Base-by-base conservation (phyloP, 23 tunicate species). In the Diplosoma virens region DNA sequence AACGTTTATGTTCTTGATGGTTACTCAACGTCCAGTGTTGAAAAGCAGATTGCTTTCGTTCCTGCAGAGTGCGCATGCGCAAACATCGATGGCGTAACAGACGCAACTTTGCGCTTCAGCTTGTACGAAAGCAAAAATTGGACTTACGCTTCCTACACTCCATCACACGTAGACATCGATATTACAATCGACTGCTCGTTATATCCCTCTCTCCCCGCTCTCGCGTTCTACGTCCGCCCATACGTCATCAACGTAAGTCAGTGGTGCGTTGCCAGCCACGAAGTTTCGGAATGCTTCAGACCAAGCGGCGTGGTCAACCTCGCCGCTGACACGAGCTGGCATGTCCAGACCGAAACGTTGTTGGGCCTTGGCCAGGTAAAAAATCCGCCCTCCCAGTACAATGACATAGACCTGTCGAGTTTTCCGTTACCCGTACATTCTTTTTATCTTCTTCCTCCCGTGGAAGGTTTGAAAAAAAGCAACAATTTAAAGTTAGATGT, bases 171-270 rank as follows among this genome's bases (percentile, higher is more conserved):
- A 5, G 75, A 68, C 54, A 20, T 68, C 25, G 29, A 6, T 26
- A 24, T 72, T 2, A n/a, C 3, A 18, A 33, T 72, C 24, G 60
- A 72, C 26, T 72, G 78, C 61, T 6, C 61, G 11, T 33, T 72
- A 2, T 72, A 28, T 25, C 78, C 78, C 3, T 25, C 28, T 14
- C 23, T 72, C 4, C 78, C 78, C 3, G 63, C 60, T 3, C 47
- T 50, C 7, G 78, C 78, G 4, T 72, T 72, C 28, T 47, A 47
- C 25, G 35, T 72, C 22, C 78, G 63, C 3, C 78, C 78, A 3
- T 48, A 29, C 35, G 35, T 28, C 50, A 4, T 72, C 14, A 36
- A 50, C 3, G 37, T 50, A 26, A 27, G 18, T 26, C 60, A 11
- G 16, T 72, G 60, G 60, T 72, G 78, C 28, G 63, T 33, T 4